These are phyloP conservation scores for rat (Rattus norvegicus) DNA, from an alignment of 2,113 vertebrate genomes.

Conservation along the genomic window DNA sequence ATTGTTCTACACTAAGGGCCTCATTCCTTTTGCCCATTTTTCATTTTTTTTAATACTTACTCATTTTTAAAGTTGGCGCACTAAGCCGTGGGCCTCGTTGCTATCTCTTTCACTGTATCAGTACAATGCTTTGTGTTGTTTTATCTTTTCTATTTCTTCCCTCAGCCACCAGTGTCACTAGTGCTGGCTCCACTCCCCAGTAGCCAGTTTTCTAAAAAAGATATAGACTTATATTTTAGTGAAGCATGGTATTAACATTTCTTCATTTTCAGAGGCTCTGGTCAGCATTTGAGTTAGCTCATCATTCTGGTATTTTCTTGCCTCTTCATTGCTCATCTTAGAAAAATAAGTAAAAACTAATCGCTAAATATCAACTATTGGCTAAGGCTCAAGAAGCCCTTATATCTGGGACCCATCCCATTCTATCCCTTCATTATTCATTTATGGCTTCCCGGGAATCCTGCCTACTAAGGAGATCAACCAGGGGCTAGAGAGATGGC, in stretches of 20 bases:
- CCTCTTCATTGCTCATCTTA: neutral
- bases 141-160: no score
- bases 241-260: neutral
- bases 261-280: neutral
- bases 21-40: neutral
- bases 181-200: neutral
- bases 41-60: neutral
- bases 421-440: neutral
- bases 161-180: neutral
- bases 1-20: neutral
- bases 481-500: neutral
- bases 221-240: neutral
- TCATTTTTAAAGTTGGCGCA: neutral
- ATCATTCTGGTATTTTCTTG: neutral
- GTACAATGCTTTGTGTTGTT: neutral
- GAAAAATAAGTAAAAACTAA: neutral
- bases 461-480: neutral
- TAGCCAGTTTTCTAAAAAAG: neutral
- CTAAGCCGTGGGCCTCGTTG: neutral
- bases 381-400: neutral
- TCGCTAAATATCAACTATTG: neutral
- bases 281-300: neutral
- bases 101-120: neutral
- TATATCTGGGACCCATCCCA: neutral
- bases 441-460: neutral